Base-by-base conservation (phyloP, 1,140 invertebrate genomes). In the Temnothorax nylanderi region DNA sequence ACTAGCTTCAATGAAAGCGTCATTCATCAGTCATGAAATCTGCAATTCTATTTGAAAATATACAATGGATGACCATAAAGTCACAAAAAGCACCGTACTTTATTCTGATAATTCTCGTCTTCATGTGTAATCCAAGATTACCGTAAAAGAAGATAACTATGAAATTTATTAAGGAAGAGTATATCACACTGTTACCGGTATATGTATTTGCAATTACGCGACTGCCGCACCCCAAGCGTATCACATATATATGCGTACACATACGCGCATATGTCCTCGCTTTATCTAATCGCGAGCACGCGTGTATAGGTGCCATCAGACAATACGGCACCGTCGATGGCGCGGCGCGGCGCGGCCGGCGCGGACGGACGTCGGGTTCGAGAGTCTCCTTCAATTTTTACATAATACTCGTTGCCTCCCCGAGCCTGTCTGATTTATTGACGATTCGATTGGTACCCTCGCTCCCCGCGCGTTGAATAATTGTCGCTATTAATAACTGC, bases 401-500 rank as follows among this genome's bases (percentile, higher is more conserved):
- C 76, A 69, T 49, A 65, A 77, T 58, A 2, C 13, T 34, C 58
- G n/a, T 32, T 49, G 37, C 41, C 69, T 2, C 16, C 32, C 44
- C 6, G 54, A n/a, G n/a, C 4, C 34, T 10, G 56, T 72, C 49
- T 81, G 64, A 90, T 90, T 90, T 87, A 60, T 90, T 76, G 78
- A 62, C 78, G 47, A 71, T 54, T 81, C 86, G 51, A 72, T 16
- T 58, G 44, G 41, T 82, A 41, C 77, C 60, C 60, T 82, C 89
- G 62, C 72, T 21, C 16, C 32, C 21, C 58, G n/a, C 81, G 60
- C 85, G 49, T 77, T 91, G 90, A 91, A 85, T 91, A 91, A 91
- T 91, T 89, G 89, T 82, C 74, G 60, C 90, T 89, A 91, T 91
- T 89, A 82, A 90, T 91, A 91, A 87, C 87, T 89, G 76, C 85